phyloP scores from a whole-genome alignment of 2,797 vertebrate species.

The Botia almorhae region DNA sequence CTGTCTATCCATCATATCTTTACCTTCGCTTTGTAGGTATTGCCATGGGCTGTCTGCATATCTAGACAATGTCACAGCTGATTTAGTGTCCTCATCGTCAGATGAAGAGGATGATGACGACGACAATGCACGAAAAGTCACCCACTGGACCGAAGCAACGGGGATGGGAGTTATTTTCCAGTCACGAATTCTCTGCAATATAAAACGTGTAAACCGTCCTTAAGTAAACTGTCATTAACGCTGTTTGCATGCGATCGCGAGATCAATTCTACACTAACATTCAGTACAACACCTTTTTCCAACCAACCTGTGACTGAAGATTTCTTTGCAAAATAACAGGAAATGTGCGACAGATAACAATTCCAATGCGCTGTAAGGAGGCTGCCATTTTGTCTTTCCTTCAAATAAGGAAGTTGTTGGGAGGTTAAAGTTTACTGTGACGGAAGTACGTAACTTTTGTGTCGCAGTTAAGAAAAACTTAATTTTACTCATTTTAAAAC shows the following conservation, averaged over 20 bases:
- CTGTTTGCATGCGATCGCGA: neutral
- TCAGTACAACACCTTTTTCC: too few relatives aligned
- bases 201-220: neutral
- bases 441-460: neutral
- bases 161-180: slow-evolving; percentile 16
- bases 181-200: slow-evolving; percentile 53
- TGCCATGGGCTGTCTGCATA: slow-evolving; percentile 86
- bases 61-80: slow-evolving; percentile 59
- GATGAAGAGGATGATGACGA: slow-evolving; percentile 45
- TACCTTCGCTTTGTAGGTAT: slow-evolving; percentile 87
- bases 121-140: slow-evolving; percentile 48
- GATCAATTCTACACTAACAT: too few relatives aligned
- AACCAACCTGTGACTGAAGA: slow-evolving; percentile 27
- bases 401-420: slow-evolving; percentile 2
- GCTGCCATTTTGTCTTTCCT: slow-evolving; percentile 80
- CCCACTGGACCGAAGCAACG: neutral
- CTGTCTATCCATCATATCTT: neutral
- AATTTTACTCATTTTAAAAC: too few relatives aligned
- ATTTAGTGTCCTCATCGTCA: neutral
- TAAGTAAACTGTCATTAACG: neutral
- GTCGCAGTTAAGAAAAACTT: too few relatives aligned
- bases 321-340: slow-evolving; percentile 51
- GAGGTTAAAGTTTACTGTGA: slow-evolving; percentile 65
- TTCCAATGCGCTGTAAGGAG: slow-evolving; percentile 56
- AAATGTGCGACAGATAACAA: slow-evolving; percentile 54